Evolutionary conservation across 2,797 vertebrate species (phyloP).

Genomic region (Enteromius thamalakanensis): DNA sequence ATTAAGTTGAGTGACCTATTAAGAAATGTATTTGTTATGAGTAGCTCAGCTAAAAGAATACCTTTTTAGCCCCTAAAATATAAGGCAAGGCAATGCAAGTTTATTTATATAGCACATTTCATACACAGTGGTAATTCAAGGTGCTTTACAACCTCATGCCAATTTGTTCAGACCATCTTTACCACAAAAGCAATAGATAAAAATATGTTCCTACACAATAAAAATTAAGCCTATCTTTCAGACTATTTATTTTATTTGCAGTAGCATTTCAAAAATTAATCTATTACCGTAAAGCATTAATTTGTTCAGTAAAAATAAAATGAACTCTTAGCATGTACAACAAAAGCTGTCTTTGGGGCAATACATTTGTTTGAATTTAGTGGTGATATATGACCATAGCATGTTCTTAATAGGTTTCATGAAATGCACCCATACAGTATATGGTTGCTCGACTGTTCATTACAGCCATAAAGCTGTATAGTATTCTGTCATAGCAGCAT

Average conservation of each 20-base stretch:
- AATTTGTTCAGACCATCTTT: neutral
- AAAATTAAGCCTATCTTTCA: neutral
- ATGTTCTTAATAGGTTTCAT: neutral
- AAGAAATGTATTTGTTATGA: conserved; percentile 8
- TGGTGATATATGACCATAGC: neutral
- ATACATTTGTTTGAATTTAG: neutral
- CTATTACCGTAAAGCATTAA: neutral
- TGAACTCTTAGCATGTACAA: neutral
- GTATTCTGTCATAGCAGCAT: neutral
- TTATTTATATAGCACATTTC: too few relatives aligned
- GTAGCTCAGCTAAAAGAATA: neutral
- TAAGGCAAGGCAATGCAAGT: neutral
- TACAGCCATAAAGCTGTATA: neutral
- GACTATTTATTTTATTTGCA: neutral
- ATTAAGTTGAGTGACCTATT: neutral
- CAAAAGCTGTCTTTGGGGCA: neutral
- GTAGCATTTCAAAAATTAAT: neutral
- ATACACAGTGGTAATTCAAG: too few relatives aligned
- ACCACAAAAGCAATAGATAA: neutral
- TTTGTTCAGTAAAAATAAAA: neutral
- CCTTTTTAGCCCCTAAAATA: neutral
- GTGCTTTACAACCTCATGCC: neutral
- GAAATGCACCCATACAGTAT: neutral
- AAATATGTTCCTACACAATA: neutral
- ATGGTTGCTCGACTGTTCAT: neutral